Evolutionary conservation across 2,888 invertebrate species (phyloP), one percentile per base, ranked within the genome.

Genomic region (Drosophila ezoana): DNA sequence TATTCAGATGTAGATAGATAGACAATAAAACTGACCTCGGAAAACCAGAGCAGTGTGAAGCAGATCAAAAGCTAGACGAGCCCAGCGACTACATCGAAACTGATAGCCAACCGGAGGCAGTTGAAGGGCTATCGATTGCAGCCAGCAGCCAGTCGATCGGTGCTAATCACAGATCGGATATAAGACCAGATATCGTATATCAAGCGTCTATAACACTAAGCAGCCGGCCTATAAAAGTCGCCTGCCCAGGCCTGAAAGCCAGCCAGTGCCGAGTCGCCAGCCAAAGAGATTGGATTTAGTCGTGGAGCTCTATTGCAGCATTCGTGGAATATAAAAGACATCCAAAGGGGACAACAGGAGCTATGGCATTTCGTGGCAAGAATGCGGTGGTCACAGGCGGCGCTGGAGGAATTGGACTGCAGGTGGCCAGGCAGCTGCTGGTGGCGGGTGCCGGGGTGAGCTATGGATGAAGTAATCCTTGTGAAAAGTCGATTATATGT

Each of bases 341-440:
- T 16, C 3, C 28, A 23, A 40, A 44, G 51, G 40, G 35, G 41
- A 28, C 28, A 53, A 28, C 16, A 49, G 37, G 20, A 54, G 4
- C 4, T 5, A 70, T 73, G 69, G 56, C 89, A 23, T 90, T 91
- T 62, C 84, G 87, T 16, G 92, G 91, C 57, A 92, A 92, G 74
- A 90, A 91, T 72, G 91, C 90, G n/a, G 89, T 92, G 37, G 90
- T 92, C 9, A 92, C 92, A 14, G 92, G 92, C 3, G 92, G 92
- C 49, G 90, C 92, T 23, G 89, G 89, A 45, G 92, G 92, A 32
- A 92, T 92, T 53, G 92, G 92, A 0, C 79, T 92, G 18, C 92
- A 92, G 81, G 91, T 91, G 40, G 83, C 89, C 41, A 89, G 90
- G 56, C 90, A 91, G 49, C 72, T 92, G 20, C 58, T 92, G 45